Evolutionary conservation across 2,113 vertebrate genomes (phyloP), one percentile per base, ranked within the genome.

Genomic region (Petaurus breviceps): DNA sequence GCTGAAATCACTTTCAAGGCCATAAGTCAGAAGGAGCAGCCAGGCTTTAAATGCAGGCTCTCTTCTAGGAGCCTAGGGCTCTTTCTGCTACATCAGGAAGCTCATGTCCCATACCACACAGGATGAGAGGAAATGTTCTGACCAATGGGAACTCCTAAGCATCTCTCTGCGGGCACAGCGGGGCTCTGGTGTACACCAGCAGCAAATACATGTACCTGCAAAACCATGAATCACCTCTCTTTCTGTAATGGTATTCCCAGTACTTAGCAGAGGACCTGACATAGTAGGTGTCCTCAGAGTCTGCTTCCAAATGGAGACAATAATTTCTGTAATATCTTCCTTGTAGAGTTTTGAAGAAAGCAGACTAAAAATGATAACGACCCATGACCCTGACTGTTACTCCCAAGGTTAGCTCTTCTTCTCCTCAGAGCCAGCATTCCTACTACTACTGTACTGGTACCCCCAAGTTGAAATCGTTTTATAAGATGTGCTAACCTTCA

Each of bases 401-500:
- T 84, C 19, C 68, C n/a, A 43, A 43, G 6, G n/a, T 2, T 84
- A 84, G 19, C 1, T 19, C n/a, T n/a, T 84, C 28, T 22, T 84
- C n/a, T 43, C 16, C n/a, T n/a, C 4, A 16, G 37, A 84, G 6
- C n/a, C 14, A 16, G 19, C n/a, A 84, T 37, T 43, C 43, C 16
- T 43, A 23, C 68, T n/a, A 84, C 68, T 23, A n/a, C 7, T 43
- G 61, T 77, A 14, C 6, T 43, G 37, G 68, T n/a, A 6, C n/a
- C 37, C n/a, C 68, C 68, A 43, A 43, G 68, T 23, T 23, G 6
- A n/a, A 77, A 77, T 16, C 0, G 12, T n/a, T 61, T 37, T 94
- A 53, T 55, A 77, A 54, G 92, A 93, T 26, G 68, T 90, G 97
- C 99, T 98, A 98, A 99, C 99, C 99, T 99, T 99, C 92, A 99